These are phyloP conservation scores for Diplolepis rosae DNA, from an alignment of 2,888 invertebrate genomes.

Conservation along the genomic window DNA sequence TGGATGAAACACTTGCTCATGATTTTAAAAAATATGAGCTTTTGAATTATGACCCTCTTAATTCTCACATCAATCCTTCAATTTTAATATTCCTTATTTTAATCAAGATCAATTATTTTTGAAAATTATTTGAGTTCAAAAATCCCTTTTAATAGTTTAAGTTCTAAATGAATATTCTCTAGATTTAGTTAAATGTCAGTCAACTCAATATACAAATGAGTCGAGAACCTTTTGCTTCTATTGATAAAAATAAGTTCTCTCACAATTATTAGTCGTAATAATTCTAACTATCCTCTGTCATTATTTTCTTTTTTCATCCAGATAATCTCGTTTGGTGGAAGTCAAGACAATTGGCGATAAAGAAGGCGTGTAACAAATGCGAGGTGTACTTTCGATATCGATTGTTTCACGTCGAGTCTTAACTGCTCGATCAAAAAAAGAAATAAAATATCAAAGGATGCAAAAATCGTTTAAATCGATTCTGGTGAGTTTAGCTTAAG, in stretches of 20 bases:
- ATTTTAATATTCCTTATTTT: too few species aligned
- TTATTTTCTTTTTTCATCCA: slow-evolving; percentile 1
- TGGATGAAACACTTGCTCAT: not conserved
- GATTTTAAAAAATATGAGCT: too few species aligned
- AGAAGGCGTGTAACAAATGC: not conserved
- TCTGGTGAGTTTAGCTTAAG: not conserved
- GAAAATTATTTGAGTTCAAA: not conserved
- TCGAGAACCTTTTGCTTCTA: slow-evolving; percentile 1
- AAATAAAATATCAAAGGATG: not conserved
- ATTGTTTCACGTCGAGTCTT: not conserved
- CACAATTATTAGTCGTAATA: slow-evolving; percentile 10
- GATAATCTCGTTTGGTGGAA: slow-evolving; percentile 8
- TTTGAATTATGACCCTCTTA: too few species aligned
- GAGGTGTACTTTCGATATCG: not conserved
- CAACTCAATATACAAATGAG: slow-evolving; percentile 1
- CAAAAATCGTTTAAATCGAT: not conserved
- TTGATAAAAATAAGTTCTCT: not conserved
- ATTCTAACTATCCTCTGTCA: slow-evolving; percentile 3
- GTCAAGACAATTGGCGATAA: slow-evolving; percentile 10
- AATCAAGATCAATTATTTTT: too few species aligned
- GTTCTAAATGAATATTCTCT: not conserved
- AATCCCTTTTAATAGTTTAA: not conserved
- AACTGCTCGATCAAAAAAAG: not conserved
- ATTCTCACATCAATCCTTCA: too few species aligned
- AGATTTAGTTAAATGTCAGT: not conserved